Evolutionary conservation across 2,113 vertebrate genomes (phyloP).

Genomic region (Stictonetta naevosa): DNA sequence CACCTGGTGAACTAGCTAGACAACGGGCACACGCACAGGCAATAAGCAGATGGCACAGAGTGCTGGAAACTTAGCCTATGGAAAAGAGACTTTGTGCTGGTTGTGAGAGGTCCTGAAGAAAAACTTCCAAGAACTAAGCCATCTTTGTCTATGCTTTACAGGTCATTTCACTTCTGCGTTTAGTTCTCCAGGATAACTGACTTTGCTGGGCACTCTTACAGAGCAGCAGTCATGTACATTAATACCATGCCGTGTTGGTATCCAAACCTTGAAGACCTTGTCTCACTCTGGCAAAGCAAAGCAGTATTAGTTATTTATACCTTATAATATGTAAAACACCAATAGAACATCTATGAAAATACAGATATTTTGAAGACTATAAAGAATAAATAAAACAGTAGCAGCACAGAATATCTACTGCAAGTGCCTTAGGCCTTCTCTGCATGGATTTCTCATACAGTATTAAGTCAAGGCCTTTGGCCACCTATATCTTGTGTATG

Average conservation of each 20-base stretch:
- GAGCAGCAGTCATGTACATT: not conserved
- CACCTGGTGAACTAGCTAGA: not conserved
- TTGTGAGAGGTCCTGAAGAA: not conserved
- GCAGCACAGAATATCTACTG: not conserved
- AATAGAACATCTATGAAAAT: not conserved
- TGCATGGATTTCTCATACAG: not conserved
- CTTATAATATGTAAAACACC: not conserved
- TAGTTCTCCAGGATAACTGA: not conserved
- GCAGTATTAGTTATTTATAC: not conserved
- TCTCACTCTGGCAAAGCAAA: not conserved
- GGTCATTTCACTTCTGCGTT: not conserved
- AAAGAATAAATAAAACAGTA: not conserved
- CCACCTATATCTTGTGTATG: not conserved
- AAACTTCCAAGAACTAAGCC: not conserved
- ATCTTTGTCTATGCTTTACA: rapidly evolving
- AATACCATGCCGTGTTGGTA: not conserved
- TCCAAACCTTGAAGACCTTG: not conserved
- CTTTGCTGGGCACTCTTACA: not conserved
- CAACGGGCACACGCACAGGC: not conserved
- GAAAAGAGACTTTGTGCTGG: not conserved
- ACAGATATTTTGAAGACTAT: not conserved
- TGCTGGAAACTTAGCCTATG: not conserved
- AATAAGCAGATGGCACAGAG: not conserved
- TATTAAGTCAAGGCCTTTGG: not conserved
- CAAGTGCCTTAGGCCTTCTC: not conserved